Evolutionary conservation across 1,140 invertebrate genomes (phyloP), one percentile per base, ranked within the genome.

Genomic region (Cephus cinctus): DNA sequence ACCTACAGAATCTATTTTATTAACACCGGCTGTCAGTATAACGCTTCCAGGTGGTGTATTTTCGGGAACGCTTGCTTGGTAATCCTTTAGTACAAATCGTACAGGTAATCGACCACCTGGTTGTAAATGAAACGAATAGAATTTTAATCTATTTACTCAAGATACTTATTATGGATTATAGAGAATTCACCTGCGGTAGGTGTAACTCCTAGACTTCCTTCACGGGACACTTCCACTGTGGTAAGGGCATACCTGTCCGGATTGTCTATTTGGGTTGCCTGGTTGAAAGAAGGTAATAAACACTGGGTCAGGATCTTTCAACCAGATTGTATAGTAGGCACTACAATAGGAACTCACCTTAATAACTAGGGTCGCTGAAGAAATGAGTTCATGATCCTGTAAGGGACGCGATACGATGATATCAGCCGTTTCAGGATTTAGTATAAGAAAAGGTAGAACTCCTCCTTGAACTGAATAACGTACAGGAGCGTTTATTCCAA

Each of bases 191-290:
- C 74, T 46, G 63, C 63, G 32, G 63, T 73, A 11, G 71, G 59
- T 52, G 69, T 55, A 47, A 69, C 44, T 54, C 54, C 52, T 53
- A 64, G 41, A 59, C 67, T 52, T 50, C 75, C 79, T 59, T 73
- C 78, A 57, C 79, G 71, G 11, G 79, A 80, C 19, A 92, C 76
- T 40, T 88, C 83, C 23, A 94, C 75, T 0, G 92, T 94, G 4
- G 90, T 86, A 45, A 94, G 71, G 2, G 91, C 87, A 67, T 92
- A 94, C 31, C 92, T 81, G 75, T 95, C 93, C 0, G 84, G 77
- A 78, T 96, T 95, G 69, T 96, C 90, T 36, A 86, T 78, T 72
- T 95, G 92, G 1, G 87, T 89, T 12, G 90, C 90, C 84, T 92
- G 69, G n/a, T n/a, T n/a, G n/a, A n/a, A n/a, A n/a, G n/a, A 46